Evolutionary conservation across 2,888 invertebrate genomes (phyloP).

Genomic region (Platyscelio sp.): DNA sequence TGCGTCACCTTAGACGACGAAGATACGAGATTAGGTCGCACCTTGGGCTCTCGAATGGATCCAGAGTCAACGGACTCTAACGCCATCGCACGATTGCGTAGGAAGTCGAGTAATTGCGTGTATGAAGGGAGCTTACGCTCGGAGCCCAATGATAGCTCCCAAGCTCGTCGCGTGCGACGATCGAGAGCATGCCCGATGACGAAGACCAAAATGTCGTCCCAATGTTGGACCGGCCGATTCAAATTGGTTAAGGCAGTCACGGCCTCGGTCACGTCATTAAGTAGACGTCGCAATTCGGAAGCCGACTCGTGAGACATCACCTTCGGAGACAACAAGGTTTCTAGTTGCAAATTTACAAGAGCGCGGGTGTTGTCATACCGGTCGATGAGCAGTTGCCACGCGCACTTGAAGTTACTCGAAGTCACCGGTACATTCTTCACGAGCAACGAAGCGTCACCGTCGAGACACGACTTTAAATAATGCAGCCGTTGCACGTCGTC

Average conservation of each 20-base stretch:
- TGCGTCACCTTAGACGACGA: not conserved
- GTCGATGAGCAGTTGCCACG: not conserved
- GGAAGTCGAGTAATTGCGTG: not conserved
- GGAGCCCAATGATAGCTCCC: not conserved
- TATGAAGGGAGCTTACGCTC: not conserved
- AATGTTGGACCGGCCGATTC: not conserved
- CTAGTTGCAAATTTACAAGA: not conserved
- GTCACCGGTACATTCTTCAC: not conserved
- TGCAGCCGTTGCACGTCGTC: not conserved
- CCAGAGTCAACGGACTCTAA: not conserved
- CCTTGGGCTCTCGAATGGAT: too few species aligned
- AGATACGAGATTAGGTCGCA: not conserved
- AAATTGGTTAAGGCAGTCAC: not conserved
- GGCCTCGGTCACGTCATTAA: not conserved
- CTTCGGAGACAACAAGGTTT: not conserved
- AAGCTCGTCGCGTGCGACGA: not conserved
- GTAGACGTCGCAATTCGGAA: not conserved
- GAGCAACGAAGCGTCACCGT: not conserved
- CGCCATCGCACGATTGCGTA: not conserved
- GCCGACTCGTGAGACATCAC: not conserved
- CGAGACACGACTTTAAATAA: not conserved
- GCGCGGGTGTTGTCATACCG: not conserved
- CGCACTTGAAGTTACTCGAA: not conserved
- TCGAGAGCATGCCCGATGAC: not conserved
- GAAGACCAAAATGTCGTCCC: not conserved